A percentile compares a stretch with the other conserved stretches of the same genome.
Evolutionary conservation across 2,113 vertebrate genomes (phyloP).

Genomic region (Todiramphus chloris): DNA sequence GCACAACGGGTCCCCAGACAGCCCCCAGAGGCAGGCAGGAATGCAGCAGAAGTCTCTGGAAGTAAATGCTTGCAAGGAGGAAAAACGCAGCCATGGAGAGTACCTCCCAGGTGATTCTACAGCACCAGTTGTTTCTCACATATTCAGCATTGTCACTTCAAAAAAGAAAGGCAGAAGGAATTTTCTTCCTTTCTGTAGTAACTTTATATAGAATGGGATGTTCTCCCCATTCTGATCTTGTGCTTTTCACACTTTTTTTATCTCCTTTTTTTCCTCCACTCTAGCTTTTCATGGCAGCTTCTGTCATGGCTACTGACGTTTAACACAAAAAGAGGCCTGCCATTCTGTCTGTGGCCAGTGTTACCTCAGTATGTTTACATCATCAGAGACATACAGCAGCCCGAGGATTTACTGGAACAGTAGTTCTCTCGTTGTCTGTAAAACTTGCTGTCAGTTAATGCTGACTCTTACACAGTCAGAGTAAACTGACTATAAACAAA

Average conservation of each 20-base stretch:
- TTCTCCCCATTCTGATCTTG: background rate
- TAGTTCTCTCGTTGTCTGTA: background rate
- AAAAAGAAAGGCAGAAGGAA: background rate
- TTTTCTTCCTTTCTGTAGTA: background rate
- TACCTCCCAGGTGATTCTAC: background rate
- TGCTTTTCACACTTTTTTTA: background rate
- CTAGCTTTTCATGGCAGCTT: background rate
- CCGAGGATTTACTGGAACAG: background rate
- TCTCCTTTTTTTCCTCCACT: rapidly evolving
- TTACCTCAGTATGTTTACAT: background rate
- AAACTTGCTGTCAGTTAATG: background rate
- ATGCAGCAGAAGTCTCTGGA: background rate
- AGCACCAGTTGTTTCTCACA: background rate
- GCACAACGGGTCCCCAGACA: background rate
- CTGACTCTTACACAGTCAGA: background rate
- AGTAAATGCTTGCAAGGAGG: background rate
- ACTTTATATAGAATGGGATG: background rate
- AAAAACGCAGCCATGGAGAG: background rate
- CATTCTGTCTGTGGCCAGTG: background rate
- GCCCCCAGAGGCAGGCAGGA: background rate
- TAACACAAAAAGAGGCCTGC: background rate
- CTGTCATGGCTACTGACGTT: background rate
- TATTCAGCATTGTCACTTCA: background rate
- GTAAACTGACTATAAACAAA: background rate
- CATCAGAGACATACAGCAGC: background rate